Base-by-base conservation (phyloP, 2,888 invertebrate genomes). In the Orthosia gracilis region DNA sequence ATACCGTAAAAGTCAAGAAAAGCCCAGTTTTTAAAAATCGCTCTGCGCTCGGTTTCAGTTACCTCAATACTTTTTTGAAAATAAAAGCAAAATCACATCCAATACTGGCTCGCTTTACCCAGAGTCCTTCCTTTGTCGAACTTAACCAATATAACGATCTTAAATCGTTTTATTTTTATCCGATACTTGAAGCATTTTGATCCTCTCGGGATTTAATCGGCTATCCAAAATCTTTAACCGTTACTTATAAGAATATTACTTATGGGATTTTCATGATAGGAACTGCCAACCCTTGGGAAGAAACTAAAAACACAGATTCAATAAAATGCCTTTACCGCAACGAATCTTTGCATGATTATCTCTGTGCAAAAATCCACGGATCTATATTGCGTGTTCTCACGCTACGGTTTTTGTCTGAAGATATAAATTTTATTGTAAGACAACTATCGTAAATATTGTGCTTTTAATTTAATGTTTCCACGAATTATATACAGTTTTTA, bases 301-400 rank as follows among this genome's bases (percentile, higher is more conserved):
- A 13, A 45, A 47, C 31, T 23, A 59, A 54, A 74, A 79, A 79
- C 65, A 79, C 64, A 75, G 62, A 83, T 88, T 85, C 80, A 83
- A 85, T 85, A 82, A 85, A 87, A 85, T 69, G 66, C 63, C 57
- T 58, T 45, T 61, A 69, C 78, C 73, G 55, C 85, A 77, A 64
- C 70, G 77, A 83, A 80, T 83, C n/a, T n/a, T n/a, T n/a, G n/a
- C n/a, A n/a, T n/a, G n/a, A 80, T 83, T 80, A 87, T 87, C 67
- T 78, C 68, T 65, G 0, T 18, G 61, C 64, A 68, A 73, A 80
- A 85, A 87, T 59, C 72, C 68, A 87, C 68, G 63, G 66, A 15
- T 17, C 4, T 21, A 66, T 57, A 80, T 74, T 78, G 66, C 72
- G 63, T 54, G 59, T 47, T 21, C 0, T 23, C 70, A 70, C 76